Percentiles rank a stretch among this genome's conserved stretches.
Evolutionary conservation across 2,797 vertebrate genomes (phyloP).

Genomic region (Sebastes hubbsi): DNA sequence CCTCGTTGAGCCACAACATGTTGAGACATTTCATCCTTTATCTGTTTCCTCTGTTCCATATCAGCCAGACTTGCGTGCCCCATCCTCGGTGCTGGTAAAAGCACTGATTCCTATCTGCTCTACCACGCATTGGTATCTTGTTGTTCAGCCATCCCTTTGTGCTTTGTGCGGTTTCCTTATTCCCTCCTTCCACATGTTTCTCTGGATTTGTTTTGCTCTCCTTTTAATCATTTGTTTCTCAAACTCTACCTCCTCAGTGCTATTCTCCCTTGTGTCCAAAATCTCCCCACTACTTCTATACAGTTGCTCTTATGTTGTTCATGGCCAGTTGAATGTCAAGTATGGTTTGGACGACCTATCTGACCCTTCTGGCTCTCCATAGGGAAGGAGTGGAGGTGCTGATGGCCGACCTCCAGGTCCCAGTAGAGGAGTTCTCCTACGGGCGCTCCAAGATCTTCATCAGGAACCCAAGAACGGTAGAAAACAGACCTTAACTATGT

Average conservation of each 20-base stretch:
- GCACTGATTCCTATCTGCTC: constrained; percentile 54
- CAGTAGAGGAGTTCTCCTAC: constrained; percentile 91
- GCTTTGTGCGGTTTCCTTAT: constrained; percentile 27
- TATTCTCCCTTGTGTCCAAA: not conserved
- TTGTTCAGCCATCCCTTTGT: constrained; percentile 8
- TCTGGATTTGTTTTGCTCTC: not conserved
- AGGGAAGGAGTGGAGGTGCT: constrained; percentile 95
- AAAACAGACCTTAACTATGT: not conserved
- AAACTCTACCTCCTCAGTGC: not conserved
- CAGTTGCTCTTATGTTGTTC: not conserved
- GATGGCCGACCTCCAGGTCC: constrained; percentile 88
- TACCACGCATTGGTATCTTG: constrained; percentile 20
- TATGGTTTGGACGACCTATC: constrained; percentile 11
- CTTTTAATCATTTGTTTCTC: not conserved
- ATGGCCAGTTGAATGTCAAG: constrained; percentile 13
- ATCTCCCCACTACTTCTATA: not conserved
- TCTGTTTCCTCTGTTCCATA: constrained; percentile 36
- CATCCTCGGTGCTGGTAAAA: constrained; percentile 29
- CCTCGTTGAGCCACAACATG: constrained; percentile 43
- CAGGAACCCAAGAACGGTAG: constrained; percentile 97
- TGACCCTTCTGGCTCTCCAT: constrained; percentile 50
- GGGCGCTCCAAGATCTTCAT: constrained; percentile 99
- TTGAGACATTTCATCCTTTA: constrained; percentile 56
- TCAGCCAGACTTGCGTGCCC: constrained; percentile 39
- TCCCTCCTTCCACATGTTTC: not conserved